Evolutionary conservation across 1,140 invertebrate genomes (phyloP).

Genomic region (Drosophila sulfurigaster): DNA sequence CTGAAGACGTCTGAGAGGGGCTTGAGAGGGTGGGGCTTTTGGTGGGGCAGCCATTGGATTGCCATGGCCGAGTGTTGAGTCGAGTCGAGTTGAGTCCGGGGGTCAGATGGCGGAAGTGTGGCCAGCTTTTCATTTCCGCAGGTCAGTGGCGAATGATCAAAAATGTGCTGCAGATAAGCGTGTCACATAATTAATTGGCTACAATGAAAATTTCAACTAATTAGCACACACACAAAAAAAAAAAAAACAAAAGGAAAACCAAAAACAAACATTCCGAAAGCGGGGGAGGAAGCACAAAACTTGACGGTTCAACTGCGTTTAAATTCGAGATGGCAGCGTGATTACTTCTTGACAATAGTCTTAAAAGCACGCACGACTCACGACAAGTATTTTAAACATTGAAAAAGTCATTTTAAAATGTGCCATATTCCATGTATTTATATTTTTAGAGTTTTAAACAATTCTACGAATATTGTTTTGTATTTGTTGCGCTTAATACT

Average conservation of each 20-base stretch:
- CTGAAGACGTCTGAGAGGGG: slow-evolving; percentile 15
- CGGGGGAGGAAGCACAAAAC: slow-evolving; percentile 42
- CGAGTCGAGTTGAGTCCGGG: slow-evolving; percentile 15
- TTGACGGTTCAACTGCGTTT: slow-evolving; percentile 27
- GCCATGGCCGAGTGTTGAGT: neutral
- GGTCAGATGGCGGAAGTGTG: slow-evolving; percentile 56
- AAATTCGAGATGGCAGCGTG: slow-evolving; percentile 9
- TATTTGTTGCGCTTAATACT: neutral
- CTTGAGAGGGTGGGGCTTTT: neutral
- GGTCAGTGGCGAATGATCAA: slow-evolving; percentile 41
- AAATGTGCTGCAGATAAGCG: slow-evolving; percentile 70
- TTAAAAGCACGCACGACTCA: neutral
- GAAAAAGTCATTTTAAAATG: too few relatives aligned
- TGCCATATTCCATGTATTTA: too few relatives aligned
- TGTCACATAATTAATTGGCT: slow-evolving; percentile 80
- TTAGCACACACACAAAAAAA: slow-evolving; percentile 64
- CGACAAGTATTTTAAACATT: neutral
- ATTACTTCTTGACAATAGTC: neutral
- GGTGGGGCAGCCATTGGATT: neutral
- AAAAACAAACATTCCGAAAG: neutral
- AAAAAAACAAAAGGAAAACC: slow-evolving; percentile 15
- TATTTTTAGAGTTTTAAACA: too few relatives aligned
- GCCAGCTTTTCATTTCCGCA: slow-evolving; percentile 60
- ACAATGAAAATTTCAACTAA: slow-evolving; percentile 77
- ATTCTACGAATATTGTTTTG: too few relatives aligned